Percentiles rank a stretch among this genome's conserved stretches.
Conservation (phyloP, 2,888 invertebrate genomes). For the Tiphia femorata region DNA sequence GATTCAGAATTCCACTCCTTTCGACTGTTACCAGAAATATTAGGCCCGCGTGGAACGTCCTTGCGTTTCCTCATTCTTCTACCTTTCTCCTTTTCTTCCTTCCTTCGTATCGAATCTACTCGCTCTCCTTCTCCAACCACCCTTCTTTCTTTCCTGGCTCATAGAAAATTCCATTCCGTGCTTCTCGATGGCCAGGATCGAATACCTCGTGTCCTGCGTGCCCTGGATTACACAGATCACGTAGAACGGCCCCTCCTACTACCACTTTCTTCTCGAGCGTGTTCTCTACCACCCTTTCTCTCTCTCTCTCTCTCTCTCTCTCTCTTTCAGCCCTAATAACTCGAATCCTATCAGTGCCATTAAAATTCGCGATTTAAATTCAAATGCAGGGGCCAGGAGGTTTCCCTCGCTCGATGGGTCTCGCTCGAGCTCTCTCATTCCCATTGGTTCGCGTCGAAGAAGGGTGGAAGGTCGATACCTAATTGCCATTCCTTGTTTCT, state of each 20-base stretch:
- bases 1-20: neutral
- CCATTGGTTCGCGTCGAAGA: neutral
- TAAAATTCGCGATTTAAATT: constrained; percentile 29
- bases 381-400: constrained; percentile 21
- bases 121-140: neutral
- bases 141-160: neutral
- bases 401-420: too few relatives aligned
- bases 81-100: neutral
- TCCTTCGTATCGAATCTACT: neutral
- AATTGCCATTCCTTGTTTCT: constrained; percentile 7
- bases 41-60: too few relatives aligned
- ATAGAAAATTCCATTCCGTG: constrained; percentile 1
- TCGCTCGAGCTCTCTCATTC: neutral
- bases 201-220: neutral
- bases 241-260: neutral
- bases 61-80: too few relatives aligned
- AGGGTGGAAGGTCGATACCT: neutral
- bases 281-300: too few relatives aligned
- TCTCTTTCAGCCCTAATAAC: constrained; percentile 18
- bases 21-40: neutral
- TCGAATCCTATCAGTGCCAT: constrained; percentile 16
- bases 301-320: neutral
- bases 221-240: constrained; percentile 1
- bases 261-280: too few relatives aligned
- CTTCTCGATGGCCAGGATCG: neutral